phyloP scores from a whole-genome alignment of 1,140 invertebrate genomes.

The Halyomorpha halys region DNA sequence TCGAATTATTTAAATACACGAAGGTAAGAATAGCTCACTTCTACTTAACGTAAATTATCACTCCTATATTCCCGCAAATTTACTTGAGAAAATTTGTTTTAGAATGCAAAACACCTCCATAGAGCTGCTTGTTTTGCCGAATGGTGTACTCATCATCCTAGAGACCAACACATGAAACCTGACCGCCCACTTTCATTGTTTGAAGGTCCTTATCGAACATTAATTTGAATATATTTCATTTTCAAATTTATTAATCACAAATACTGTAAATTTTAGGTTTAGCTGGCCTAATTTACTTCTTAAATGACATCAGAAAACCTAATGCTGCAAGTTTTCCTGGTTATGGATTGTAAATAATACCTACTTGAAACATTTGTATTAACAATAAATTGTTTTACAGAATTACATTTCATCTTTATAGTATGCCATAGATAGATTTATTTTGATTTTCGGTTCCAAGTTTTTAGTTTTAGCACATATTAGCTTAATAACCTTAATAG shows the following conservation, averaged over 20 bases:
- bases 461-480: no score
- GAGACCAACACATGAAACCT: conserved; percentile 52
- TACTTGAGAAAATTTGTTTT: conserved; percentile 30
- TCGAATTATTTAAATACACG: conserved; percentile 69
- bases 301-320: conserved; percentile 51
- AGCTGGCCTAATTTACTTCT: conserved; percentile 58
- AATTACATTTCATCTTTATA: no score
- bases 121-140: conserved; percentile 69
- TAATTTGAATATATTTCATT: no score
- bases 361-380: no score
- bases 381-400: no score
- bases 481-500: no score
- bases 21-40: conserved; percentile 40
- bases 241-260: no score
- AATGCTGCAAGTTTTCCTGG: conserved; percentile 53
- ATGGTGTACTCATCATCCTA: conserved; percentile 67
- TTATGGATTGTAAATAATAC: conserved; percentile 1
- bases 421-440: no score
- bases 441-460: no score
- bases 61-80: not conserved
- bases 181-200: conserved; percentile 76
- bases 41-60: no score
- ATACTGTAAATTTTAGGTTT: conserved; percentile 37
- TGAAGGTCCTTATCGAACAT: conserved; percentile 50
- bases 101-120: conserved; percentile 60